These are phyloP conservation scores for Trissonchulus sp. DNA, from an alignment of 2,888 invertebrate species.

Conservation along the genomic window DNA sequence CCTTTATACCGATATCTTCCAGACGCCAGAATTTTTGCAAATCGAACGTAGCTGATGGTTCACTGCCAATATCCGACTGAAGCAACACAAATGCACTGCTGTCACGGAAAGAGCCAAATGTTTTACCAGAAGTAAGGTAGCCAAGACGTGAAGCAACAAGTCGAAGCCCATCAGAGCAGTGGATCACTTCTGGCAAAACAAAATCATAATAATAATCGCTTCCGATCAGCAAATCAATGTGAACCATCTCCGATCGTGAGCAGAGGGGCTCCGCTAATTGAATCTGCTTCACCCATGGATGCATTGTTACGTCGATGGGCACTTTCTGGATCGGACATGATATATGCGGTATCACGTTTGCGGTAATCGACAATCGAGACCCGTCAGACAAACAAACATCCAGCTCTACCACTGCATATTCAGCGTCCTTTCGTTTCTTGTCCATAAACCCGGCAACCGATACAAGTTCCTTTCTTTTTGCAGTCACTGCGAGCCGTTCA, in stretches of 20 bases:
- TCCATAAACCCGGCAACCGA: too few species aligned
- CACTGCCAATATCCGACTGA: neutral
- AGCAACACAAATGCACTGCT: neutral
- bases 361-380: neutral
- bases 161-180: conserved; percentile 11
- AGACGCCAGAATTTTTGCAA: conserved; percentile 19
- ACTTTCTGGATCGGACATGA: conserved; percentile 8
- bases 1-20: too few species aligned
- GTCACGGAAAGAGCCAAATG: neutral
- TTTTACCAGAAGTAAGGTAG: neutral
- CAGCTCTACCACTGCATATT: neutral
- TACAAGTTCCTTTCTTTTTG: neutral
- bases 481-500: neutral
- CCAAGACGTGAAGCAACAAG: conserved; percentile 2
- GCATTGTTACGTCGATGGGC: neutral
- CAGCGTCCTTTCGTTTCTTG: neutral
- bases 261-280: neutral
- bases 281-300: neutral
- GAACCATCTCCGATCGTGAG: neutral
- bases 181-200: neutral
- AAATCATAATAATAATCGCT: conserved; percentile 17
- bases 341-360: neutral
- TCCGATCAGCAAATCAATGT: conserved; percentile 15
- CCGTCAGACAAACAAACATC: neutral
- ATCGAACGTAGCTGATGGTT: too few species aligned